Conservation (phyloP, 2,888 invertebrate genomes). For the Cordilura impudica region DNA sequence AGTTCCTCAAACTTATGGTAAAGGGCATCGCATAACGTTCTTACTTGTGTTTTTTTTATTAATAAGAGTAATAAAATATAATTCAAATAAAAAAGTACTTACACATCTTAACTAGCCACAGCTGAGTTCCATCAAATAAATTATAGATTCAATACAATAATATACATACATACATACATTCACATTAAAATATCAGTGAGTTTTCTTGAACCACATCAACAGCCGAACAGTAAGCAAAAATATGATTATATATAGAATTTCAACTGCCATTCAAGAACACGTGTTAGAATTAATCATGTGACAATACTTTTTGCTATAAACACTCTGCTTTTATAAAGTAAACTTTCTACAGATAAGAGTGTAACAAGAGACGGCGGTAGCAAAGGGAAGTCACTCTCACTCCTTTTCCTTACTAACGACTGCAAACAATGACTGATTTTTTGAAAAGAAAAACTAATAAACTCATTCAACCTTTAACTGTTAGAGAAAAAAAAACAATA, state of each 20-base stretch:
- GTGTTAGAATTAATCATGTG: slow-evolving; percentile 56
- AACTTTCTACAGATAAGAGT: too few relatives aligned
- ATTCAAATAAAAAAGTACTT: too few relatives aligned
- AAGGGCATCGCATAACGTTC: too few relatives aligned
- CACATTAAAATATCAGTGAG: neutral
- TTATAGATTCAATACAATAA: neutral
- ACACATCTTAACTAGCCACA: slow-evolving; percentile 32
- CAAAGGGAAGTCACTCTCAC: too few relatives aligned
- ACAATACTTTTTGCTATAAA: slow-evolving; percentile 57
- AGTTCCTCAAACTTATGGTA: too few relatives aligned
- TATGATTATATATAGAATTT: slow-evolving; percentile 17
- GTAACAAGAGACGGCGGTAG: too few relatives aligned
- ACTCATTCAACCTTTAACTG: slow-evolving; percentile 34
- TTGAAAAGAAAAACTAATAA: slow-evolving; percentile 2
- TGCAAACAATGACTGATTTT: neutral
- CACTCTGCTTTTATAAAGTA: slow-evolving; percentile 46
- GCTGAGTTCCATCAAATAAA: slow-evolving; percentile 28
- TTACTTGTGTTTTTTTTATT: too few relatives aligned
- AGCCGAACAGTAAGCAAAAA: neutral
- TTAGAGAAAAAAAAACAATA: neutral
- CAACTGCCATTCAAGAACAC: slow-evolving; percentile 20
- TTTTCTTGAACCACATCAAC: neutral
- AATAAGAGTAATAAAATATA: too few relatives aligned
- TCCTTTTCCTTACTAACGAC: too few relatives aligned
- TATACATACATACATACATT: neutral